These are phyloP conservation scores for Polylopha cassiicola DNA, from an alignment of 2,888 invertebrate species.

Conservation along the genomic window DNA sequence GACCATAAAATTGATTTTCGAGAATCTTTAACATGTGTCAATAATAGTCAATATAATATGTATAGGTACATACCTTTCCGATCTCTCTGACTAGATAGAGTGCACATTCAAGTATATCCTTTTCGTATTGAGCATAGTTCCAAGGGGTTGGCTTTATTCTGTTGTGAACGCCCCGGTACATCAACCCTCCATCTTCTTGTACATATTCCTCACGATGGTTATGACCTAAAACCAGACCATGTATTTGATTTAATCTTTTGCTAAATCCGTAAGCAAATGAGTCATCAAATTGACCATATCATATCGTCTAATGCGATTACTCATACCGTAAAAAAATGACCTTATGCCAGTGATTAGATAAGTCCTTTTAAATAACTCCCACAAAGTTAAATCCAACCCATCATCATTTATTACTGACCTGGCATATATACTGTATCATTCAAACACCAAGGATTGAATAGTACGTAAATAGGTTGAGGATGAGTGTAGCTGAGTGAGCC, in stretches of 20 bases:
- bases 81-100: constrained; percentile 84
- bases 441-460: constrained; percentile 94
- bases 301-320: too few species aligned
- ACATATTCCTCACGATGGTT: constrained; percentile 90
- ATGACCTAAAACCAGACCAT: constrained; percentile 71
- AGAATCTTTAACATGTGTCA: too few species aligned
- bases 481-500: constrained; percentile 87
- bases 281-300: too few species aligned
- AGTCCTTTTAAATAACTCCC: too few species aligned
- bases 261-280: not conserved
- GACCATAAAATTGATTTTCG: too few species aligned
- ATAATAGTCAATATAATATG: too few species aligned
- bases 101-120: constrained; percentile 87
- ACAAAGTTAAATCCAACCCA: too few species aligned
- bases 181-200: constrained; percentile 90
- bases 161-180: constrained; percentile 93
- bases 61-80: constrained; percentile 84
- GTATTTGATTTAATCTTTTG: too few species aligned
- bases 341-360: too few species aligned
- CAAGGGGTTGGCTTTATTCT: constrained; percentile 90
- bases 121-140: constrained; percentile 94
- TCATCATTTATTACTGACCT: constrained; percentile 66
- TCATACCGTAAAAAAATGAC: too few species aligned
- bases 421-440: constrained; percentile 81
- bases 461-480: constrained; percentile 85